phyloP scores from a whole-genome alignment of 2,888 invertebrate genomes.

The Altica lythri region DNA sequence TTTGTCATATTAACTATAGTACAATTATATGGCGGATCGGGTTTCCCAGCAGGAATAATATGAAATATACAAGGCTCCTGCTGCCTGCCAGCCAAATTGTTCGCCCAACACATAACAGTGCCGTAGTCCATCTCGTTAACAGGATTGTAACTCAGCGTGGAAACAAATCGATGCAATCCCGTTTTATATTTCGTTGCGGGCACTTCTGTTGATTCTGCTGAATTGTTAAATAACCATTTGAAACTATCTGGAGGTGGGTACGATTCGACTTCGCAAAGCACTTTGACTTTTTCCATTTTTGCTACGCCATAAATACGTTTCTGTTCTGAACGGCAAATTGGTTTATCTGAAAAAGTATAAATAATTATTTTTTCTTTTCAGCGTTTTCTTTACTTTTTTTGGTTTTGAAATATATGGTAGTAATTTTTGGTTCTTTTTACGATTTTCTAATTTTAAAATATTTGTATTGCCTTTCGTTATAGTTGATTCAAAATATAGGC shows the following conservation, averaged over 20 bases:
- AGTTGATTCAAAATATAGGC: too few relatives aligned
- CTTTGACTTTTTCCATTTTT: slow-evolving; percentile 77
- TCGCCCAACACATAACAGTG: slow-evolving; percentile 70
- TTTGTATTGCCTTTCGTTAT: too few relatives aligned
- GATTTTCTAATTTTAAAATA: too few relatives aligned
- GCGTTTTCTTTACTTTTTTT: too few relatives aligned
- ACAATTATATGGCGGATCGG: slow-evolving; percentile 79
- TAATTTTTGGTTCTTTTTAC: too few relatives aligned
- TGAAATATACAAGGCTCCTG: slow-evolving; percentile 75
- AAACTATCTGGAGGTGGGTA: slow-evolving; percentile 82
- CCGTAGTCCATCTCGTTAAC: slow-evolving; percentile 77
- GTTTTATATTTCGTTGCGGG: slow-evolving; percentile 68
- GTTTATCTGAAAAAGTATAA: too few relatives aligned
- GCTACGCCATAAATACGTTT: slow-evolving; percentile 84
- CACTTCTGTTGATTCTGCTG: slow-evolving; percentile 79
- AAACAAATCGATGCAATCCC: slow-evolving; percentile 61
- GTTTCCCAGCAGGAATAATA: slow-evolving; percentile 75
- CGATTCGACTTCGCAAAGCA: slow-evolving; percentile 83
- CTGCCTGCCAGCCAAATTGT: slow-evolving; percentile 73
- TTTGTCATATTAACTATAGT: slow-evolving; percentile 78
- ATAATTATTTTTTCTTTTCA: too few relatives aligned
- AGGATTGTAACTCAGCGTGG: slow-evolving; percentile 77
- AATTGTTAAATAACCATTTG: slow-evolving; percentile 89
- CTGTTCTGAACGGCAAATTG: slow-evolving; percentile 76
- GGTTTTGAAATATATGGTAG: too few relatives aligned